These are phyloP conservation scores for Ictalurus punctatus DNA, from an alignment of 2,113 vertebrate genomes.

Conservation along the genomic window DNA sequence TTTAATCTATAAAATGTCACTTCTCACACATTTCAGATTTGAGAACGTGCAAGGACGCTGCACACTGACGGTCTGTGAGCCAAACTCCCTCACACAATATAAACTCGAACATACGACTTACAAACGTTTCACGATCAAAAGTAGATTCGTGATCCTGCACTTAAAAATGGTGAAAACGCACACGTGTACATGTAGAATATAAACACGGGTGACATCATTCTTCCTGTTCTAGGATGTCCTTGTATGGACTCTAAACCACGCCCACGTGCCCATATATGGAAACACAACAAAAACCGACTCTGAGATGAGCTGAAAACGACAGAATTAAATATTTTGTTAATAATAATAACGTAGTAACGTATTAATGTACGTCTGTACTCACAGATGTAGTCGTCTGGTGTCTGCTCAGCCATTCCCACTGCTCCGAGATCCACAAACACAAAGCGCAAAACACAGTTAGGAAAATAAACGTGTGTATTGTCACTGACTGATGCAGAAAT, in stretches of 20 bases:
- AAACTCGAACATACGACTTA: not conserved
- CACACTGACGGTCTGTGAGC: not conserved
- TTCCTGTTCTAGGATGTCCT: not conserved
- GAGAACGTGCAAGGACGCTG: not conserved
- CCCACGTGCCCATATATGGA: not conserved
- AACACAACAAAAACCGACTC: not conserved
- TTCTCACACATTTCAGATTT: too few species aligned
- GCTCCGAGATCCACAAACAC: constrained; percentile 62
- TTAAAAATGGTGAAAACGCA: not conserved
- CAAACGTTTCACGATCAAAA: not conserved
- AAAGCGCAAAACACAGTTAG: constrained; percentile 7
- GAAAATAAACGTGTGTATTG: not conserved
- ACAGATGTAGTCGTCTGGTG: constrained; percentile 87
- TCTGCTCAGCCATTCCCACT: constrained; percentile 79
- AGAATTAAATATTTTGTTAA: not conserved
- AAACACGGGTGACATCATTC: not conserved
- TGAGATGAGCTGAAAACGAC: not conserved
- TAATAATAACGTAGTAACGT: not conserved
- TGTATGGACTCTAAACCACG: not conserved
- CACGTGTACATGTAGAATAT: too few species aligned
- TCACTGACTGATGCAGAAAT: not conserved
- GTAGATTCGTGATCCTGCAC: too few species aligned
- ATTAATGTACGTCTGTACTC: constrained; percentile 67
- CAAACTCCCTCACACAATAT: not conserved
- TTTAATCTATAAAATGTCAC: not conserved